Percentiles rank a stretch among this genome's conserved stretches.
Evolutionary conservation across 2,113 vertebrate genomes (phyloP).

Genomic region (Limnothrissa miodon): DNA sequence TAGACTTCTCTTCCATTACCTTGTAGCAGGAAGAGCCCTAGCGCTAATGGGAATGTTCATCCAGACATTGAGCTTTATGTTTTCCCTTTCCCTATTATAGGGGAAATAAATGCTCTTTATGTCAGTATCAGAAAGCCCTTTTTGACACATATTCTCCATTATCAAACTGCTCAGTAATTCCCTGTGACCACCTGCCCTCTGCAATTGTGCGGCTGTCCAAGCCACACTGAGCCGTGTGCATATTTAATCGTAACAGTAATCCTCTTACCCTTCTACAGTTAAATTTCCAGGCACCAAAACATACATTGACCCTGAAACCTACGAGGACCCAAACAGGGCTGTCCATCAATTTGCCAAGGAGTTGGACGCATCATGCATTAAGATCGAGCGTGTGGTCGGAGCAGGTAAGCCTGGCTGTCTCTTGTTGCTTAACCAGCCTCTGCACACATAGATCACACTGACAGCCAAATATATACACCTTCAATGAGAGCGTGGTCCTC

Average conservation of each 20-base stretch:
- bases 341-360: conserved; percentile 99
- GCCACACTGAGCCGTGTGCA: conserved; percentile 73
- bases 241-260: conserved; percentile 92
- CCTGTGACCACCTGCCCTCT: conserved; percentile 37
- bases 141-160: conserved; percentile 45
- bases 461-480: conserved; percentile 87
- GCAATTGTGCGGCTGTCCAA: conserved; percentile 62
- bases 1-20: neutral
- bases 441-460: conserved; percentile 83
- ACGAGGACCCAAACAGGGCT: conserved; percentile 98
- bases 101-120: conserved; percentile 18
- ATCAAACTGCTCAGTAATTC: conserved; percentile 22
- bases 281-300: conserved; percentile 99
- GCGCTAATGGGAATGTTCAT: neutral
- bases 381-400: conserved; percentile 98
- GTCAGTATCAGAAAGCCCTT: conserved; percentile 35
- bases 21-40: neutral
- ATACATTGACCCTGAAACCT: conserved; percentile 99
- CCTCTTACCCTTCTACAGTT: conserved; percentile 98
- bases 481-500: conserved; percentile 61
- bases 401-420: conserved; percentile 86
- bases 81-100: neutral
- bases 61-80: neutral
- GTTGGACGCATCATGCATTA: conserved; percentile 98
- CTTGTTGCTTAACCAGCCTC: conserved; percentile 60